Base-by-base conservation (phyloP, 2,797 vertebrate species). In the Syngnathus acus region DNA sequence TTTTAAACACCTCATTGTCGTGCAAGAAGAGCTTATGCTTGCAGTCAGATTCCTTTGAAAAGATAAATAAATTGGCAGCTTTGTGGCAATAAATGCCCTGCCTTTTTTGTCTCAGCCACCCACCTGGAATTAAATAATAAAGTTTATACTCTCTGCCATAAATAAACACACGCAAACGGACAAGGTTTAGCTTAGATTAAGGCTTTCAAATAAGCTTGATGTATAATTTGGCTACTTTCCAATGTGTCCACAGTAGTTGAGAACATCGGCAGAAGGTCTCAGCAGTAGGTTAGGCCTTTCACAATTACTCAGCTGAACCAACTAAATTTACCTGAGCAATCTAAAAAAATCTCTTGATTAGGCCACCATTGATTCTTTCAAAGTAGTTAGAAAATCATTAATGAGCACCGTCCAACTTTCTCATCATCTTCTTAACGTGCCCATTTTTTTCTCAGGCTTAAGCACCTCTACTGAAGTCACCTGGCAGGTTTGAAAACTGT, bases 21-120 rank as follows among this genome's bases (percentile, higher is more conserved):
- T 48, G 62, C 8, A n/a, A 63, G 11, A 9, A 50, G 16, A 64
- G 45, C 13, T 50, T 64, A 19, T 45, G 4, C 26, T 9, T 47
- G 26, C 17, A n/a, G 45, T 50, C 62, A 50, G 45, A 64, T 50
- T 64, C 62, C 62, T 50, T 8, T 64, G 23, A 64, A 50, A 50
- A 48, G 5, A 26, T 64, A 50, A 50, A 64, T 64, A 64, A 64
- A 50, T 45, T 42, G 23, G 53, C 53, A 54, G 23, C 26, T 54
- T 26, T 54, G 5, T 14, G 11, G 1, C 10, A n/a, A 55, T 13
- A 13, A 47, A 19, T 19, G 2, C 16, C 10, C 14, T 9, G 1
- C 21, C 47, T 50, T 64, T 50, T 48, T 32, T 38, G 43, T 48
- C 17, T 50, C 9, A 19, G 14, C 62, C 47, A 64, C 62, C 43